Conservation (phyloP, 1,140 invertebrate genomes). For the Condylostylus longicornis region DNA sequence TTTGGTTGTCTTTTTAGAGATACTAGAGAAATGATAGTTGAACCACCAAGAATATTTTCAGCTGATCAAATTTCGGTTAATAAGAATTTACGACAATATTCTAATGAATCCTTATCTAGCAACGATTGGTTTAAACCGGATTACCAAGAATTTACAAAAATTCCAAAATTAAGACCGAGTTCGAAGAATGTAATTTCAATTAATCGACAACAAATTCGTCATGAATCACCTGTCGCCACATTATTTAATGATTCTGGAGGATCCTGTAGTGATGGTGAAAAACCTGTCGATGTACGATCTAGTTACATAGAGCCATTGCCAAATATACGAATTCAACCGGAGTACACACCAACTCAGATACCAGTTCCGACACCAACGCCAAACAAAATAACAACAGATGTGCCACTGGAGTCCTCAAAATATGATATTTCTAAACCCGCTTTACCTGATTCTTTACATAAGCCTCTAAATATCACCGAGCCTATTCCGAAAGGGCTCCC, state of each 20-base stretch:
- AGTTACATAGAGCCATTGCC: neutral
- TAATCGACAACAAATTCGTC: conserved; percentile 21
- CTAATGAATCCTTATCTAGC: conserved; percentile 18
- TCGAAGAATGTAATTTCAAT: conserved; percentile 30
- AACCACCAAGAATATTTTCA: neutral
- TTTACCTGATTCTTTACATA: conserved; percentile 1
- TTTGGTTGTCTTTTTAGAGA: neutral
- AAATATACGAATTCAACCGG: conserved; percentile 6
- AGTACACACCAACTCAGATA: conserved; percentile 5
- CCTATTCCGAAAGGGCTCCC: conserved; percentile 3
- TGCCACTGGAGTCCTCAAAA: neutral
- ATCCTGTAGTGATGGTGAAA: conserved; percentile 25
- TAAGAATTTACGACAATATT: conserved; percentile 6
- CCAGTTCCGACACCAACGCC: conserved; percentile 7
- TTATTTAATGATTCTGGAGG: conserved; percentile 29
- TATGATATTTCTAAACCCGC: neutral
- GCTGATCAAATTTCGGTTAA: neutral
- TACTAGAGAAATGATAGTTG: neutral
- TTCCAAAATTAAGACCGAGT: conserved; percentile 25
- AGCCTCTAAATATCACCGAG: conserved; percentile 3
- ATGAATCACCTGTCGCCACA: conserved; percentile 20
- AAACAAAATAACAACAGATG: neutral
- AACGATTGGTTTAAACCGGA: conserved; percentile 27
- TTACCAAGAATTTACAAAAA: conserved; percentile 27
- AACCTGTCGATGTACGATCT: conserved; percentile 9